Conservation (phyloP, 2,888 invertebrate genomes). For the Mallateleia sp. region DNA sequence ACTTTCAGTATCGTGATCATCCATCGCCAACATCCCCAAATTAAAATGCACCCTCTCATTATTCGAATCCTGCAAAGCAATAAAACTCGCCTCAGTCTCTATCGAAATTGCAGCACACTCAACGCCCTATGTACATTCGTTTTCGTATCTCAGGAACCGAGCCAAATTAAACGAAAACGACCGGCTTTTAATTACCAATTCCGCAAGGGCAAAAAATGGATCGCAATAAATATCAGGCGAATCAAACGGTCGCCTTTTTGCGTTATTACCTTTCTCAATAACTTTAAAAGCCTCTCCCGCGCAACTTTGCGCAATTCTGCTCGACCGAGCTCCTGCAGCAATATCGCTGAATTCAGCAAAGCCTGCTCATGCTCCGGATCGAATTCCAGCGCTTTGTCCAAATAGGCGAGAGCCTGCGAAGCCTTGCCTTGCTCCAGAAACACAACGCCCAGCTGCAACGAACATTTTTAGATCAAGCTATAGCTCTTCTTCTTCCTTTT, state of each 20-base stretch:
- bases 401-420: slow-evolving; percentile 96
- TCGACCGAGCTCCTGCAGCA: slow-evolving; percentile 97
- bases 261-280: slow-evolving; percentile 92
- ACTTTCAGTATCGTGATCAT: slow-evolving; percentile 96
- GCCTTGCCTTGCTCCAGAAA: slow-evolving; percentile 97
- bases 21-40: slow-evolving; percentile 99
- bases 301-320: slow-evolving; percentile 95
- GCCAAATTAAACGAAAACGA: too few relatives aligned
- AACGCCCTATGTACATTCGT: too few relatives aligned
- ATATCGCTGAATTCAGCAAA: slow-evolving; percentile 97
- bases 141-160: too few relatives aligned
- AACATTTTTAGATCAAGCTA: slow-evolving; percentile 18
- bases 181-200: too few relatives aligned
- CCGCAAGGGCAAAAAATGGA: slow-evolving; percentile 19
- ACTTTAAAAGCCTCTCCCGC: slow-evolving; percentile 94
- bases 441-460: slow-evolving; percentile 96
- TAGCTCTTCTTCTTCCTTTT: neutral
- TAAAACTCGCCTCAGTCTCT: slow-evolving; percentile 16
- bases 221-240: slow-evolving; percentile 45
- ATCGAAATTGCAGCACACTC: neutral
- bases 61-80: slow-evolving; percentile 90
- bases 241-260: slow-evolving; percentile 46
- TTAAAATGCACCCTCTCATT: slow-evolving; percentile 98
- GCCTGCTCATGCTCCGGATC: slow-evolving; percentile 99
- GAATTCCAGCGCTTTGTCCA: slow-evolving; percentile 97